A percentile compares a stretch with the other conserved stretches of the same genome.
These are phyloP conservation scores for Margarornis squamiger DNA, from an alignment of 2,797 vertebrate genomes.

Conservation along the genomic window DNA sequence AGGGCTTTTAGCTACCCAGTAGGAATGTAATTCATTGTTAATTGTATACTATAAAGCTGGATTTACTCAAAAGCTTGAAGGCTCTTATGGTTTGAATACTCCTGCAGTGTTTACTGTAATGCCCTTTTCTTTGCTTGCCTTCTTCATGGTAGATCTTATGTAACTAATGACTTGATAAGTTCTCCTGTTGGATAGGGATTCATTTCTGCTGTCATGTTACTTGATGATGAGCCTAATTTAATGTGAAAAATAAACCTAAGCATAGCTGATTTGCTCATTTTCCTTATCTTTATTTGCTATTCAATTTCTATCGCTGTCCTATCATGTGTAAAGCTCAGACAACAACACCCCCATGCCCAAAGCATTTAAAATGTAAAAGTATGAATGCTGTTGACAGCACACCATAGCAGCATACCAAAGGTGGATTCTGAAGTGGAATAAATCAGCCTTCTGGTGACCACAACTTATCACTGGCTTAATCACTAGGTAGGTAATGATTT, in stretches of 20 bases:
- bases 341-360: background rate
- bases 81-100: background rate
- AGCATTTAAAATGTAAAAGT: background rate
- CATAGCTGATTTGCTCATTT: background rate
- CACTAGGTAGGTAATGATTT: background rate
- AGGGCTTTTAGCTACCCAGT: background rate
- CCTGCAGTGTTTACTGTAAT: background rate
- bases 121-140: background rate
- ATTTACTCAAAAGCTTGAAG: background rate
- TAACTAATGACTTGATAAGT: background rate
- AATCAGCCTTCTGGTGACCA: background rate
- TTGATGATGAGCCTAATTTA: background rate
- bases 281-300: background rate
- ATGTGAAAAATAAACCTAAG: background rate
- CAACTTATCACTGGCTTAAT: background rate
- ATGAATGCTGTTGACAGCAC: background rate
- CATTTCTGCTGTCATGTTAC: background rate
- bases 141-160: background rate
- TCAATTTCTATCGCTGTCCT: background rate
- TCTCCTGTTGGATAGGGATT: background rate
- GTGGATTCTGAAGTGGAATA: background rate
- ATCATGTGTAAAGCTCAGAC: background rate
- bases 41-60: background rate
- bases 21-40: conserved; percentile 9
- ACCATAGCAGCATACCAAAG: background rate